Conservation (phyloP, 2,797 vertebrate species). For the Liasis olivaceus region DNA sequence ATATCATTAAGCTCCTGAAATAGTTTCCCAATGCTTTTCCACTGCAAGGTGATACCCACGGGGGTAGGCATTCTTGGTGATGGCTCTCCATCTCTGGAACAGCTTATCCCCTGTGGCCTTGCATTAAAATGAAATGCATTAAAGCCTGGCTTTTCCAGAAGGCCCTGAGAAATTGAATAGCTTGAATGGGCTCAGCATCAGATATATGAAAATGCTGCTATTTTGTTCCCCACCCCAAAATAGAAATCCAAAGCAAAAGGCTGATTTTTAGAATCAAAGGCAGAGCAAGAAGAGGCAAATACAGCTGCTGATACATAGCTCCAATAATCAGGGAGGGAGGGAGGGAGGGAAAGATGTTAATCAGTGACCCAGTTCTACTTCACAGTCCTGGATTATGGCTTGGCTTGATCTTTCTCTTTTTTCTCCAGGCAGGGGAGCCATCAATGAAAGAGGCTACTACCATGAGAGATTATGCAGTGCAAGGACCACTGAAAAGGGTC, state of each 20-base stretch:
- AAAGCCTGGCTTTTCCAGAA: background rate
- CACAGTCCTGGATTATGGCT: slow-evolving; percentile 31
- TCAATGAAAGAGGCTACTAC: slow-evolving; percentile 35
- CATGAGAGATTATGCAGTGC: slow-evolving; percentile 30
- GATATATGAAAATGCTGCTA: background rate
- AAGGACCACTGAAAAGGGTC: slow-evolving; percentile 2
- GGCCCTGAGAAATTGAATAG: background rate
- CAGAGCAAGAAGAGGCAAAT: slow-evolving; percentile 6
- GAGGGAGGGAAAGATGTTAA: accelerated
- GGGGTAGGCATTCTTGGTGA: background rate
- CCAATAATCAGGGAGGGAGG: slow-evolving; percentile 2
- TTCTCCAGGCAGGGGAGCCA: slow-evolving; percentile 10
- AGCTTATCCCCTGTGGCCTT: background rate
- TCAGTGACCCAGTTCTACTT: background rate
- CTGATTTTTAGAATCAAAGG: accelerated
- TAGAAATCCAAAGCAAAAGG: background rate
- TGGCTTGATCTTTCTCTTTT: slow-evolving; percentile 47
- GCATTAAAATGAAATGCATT: background rate
- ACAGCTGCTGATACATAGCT: background rate
- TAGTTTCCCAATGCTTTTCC: background rate
- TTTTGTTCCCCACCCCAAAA: accelerated
- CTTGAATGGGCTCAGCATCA: background rate
- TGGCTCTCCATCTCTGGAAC: background rate
- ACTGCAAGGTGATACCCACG: background rate
- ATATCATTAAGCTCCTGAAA: background rate